Conservation (phyloP, 2,888 invertebrate species). For the Cerceris rybyensis region DNA sequence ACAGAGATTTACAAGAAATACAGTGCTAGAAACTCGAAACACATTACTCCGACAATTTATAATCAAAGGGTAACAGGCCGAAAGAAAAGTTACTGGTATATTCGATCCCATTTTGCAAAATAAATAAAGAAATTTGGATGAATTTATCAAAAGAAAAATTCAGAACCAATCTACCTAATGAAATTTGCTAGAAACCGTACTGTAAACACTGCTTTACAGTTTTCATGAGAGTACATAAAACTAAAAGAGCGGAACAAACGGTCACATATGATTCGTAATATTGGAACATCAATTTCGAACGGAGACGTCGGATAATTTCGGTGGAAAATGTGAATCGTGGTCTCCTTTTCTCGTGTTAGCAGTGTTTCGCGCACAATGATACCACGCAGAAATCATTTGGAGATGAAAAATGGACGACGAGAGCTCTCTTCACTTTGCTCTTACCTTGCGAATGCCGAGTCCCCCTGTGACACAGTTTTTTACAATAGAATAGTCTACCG, state of each 20-base stretch:
- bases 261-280: neutral
- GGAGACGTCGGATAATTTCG: neutral
- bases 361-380: slow-evolving; percentile 30
- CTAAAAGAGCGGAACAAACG: neutral
- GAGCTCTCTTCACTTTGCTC: slow-evolving; percentile 51
- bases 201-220: no score
- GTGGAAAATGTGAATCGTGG: neutral
- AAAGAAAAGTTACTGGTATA: no score
- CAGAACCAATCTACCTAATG: no score
- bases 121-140: no score
- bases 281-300: neutral
- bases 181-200: no score
- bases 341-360: neutral
- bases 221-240: no score
- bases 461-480: slow-evolving; percentile 66
- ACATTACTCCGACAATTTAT: no score
- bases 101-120: no score
- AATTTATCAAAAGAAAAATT: no score
- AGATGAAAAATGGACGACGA: slow-evolving; percentile 52
- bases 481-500: slow-evolving; percentile 59
- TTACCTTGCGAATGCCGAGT: slow-evolving; percentile 47
- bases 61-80: no score
- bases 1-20: no score
- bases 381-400: slow-evolving; percentile 46
- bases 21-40: no score